Evolutionary conservation across 2,113 vertebrate genomes (phyloP), one percentile per base, ranked within the genome.

Genomic region (Smithornis capensis): DNA sequence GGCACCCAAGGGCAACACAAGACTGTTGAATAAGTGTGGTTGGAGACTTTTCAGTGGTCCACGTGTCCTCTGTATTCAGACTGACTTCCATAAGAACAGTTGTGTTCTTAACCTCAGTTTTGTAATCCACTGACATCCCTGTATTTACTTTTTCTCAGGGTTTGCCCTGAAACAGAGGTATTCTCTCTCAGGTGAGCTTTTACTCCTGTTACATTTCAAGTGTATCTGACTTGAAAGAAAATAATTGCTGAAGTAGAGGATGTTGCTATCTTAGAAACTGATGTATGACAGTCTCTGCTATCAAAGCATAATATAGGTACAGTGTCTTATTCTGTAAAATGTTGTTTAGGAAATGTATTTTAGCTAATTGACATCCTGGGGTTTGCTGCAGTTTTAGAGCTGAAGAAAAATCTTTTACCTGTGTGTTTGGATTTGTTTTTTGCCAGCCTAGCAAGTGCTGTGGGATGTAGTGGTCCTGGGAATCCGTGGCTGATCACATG

Each of bases 271-370:
- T 87, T 89, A 33, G 47, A 74, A 87, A 70, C 33, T 40, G 55
- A 35, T 38, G 15, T 31, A 7, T 59, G 50, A 9, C 23, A 33
- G 35, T 57, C 21, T 70, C 38, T 0, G 0, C 7, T 74, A 33
- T 63, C 29, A 55, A 76, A 78, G 38, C 38, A 13, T 76, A 56
- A 38, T 42, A 21, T 57, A 49, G 40, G 7, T 88, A 23, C 12
- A 21, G 24, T 13, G 21, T 85, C 50, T 71, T 21, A 10, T 71
- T 87, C 42, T 1, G 0, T 67, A 24, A 53, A 59, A 89, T 63
- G 68, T 77, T 70, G 11, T 77, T 90, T 16, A 45, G 47, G 56
- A 68, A 13, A 37, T 45, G 40, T 18, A 4, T 94, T 89, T 80
- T 3, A 6, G 38, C 23, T 55, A 25, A 31, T 31, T 69, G 53